These are phyloP conservation scores for Drosophila insularis DNA, from an alignment of 1,140 invertebrate genomes.

Conservation along the genomic window DNA sequence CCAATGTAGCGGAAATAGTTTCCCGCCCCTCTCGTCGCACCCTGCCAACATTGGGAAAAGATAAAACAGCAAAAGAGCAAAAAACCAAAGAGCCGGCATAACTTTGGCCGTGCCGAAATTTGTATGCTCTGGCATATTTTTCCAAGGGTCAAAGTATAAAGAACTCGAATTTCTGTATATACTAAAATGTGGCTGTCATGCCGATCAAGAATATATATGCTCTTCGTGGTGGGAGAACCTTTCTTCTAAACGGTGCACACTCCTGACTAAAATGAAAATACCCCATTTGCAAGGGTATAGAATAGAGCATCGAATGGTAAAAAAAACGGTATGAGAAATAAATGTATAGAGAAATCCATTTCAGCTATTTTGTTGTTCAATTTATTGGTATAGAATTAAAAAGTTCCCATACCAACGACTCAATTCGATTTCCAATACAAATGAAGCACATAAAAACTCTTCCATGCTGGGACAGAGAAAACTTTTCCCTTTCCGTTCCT, in stretches of 20 bases:
- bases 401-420: neutral
- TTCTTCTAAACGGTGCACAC: no score
- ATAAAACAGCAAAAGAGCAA: neutral
- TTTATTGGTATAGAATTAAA: conserved; percentile 6
- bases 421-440: conserved; percentile 4
- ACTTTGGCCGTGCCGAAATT: no score
- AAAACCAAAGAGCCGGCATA: neutral
- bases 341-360: neutral
- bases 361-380: conserved; percentile 2
- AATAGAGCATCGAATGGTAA: neutral
- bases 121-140: no score
- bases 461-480: neutral
- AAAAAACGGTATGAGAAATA: neutral
- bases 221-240: no score
- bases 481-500: neutral
- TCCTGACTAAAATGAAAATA: no score
- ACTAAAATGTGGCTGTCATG: no score
- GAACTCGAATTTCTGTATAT: no score
- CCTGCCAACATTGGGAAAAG: neutral
- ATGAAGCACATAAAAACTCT: conserved; percentile 2
- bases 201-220: no score
- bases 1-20: conserved; percentile 55
- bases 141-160: no score
- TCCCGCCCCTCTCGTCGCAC: neutral
- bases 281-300: neutral